Percentiles rank a stretch among this genome's conserved stretches.
phyloP scores from a whole-genome alignment of 2,113 vertebrate genomes.

The Ophiodon elongatus region DNA sequence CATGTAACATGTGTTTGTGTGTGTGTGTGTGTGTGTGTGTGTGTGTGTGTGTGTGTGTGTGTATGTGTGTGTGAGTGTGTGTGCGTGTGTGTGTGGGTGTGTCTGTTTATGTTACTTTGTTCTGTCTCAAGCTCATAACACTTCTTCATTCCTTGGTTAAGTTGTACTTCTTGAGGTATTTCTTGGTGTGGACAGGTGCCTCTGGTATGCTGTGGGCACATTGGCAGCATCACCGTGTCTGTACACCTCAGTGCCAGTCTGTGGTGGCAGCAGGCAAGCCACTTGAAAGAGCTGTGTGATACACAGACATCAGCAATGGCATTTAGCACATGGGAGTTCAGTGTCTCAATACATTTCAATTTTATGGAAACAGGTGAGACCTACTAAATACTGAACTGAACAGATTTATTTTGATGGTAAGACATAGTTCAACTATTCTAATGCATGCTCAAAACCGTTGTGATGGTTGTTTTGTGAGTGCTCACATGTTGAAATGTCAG shows the following conservation, averaged over 20 bases:
- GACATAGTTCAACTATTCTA: background rate
- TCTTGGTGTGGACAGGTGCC: conserved; percentile 55
- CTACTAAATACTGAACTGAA: background rate
- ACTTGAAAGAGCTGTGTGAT: conserved; percentile 58
- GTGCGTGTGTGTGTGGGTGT: background rate
- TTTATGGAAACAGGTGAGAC: background rate
- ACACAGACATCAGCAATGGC: conserved; percentile 31
- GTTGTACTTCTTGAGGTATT: conserved; percentile 6
- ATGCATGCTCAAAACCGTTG: conserved; percentile 35
- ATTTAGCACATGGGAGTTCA: conserved; percentile 20
- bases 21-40: conserved; percentile 1
- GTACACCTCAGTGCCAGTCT: conserved; percentile 73
- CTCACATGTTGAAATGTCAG: conserved; percentile 43
- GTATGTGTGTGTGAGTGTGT: conserved; percentile 4
- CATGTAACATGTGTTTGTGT: background rate
- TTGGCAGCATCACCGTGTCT: conserved; percentile 56
- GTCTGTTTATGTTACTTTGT: conserved; percentile 5
- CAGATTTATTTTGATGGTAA: background rate
- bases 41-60: conserved; percentile 1
- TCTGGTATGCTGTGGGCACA: conserved; percentile 57
- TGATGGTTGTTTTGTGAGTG: background rate
- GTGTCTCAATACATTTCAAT: background rate
- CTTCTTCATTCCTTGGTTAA: background rate
- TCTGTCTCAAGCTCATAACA: conserved; percentile 3
- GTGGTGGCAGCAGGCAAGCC: conserved; percentile 58